Conservation (phyloP, 1,140 invertebrate genomes). For the Oncopeltus fasciatus region DNA sequence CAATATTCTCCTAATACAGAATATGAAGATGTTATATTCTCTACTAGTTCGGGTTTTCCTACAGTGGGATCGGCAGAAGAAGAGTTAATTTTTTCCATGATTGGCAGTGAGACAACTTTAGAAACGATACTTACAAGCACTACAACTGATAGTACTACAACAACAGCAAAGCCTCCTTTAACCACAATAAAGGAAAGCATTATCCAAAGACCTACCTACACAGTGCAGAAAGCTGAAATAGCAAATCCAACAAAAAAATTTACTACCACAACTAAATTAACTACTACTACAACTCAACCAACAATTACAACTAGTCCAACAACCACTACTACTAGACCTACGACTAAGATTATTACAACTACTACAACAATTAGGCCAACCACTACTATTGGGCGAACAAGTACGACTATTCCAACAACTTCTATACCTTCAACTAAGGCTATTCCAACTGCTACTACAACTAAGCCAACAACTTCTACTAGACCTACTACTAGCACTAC, state of each 20-base stretch:
- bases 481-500: conserved; percentile 14
- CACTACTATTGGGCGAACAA: conserved; percentile 9
- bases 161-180: neutral
- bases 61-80: too few relatives aligned
- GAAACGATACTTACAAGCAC: conserved; percentile 5
- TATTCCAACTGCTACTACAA: conserved; percentile 10
- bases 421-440: conserved; percentile 7
- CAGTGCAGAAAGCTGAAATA: neutral
- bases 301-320: conserved; percentile 4
- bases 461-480: conserved; percentile 4
- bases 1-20: conserved; percentile 7
- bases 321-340: conserved; percentile 11
- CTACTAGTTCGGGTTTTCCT: too few relatives aligned
- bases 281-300: conserved; percentile 11
- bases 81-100: neutral
- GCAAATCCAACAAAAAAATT: neutral
- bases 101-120: neutral
- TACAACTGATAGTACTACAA: neutral
- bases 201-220: too few relatives aligned
- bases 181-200: conserved; percentile 5
- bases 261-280: conserved; percentile 7
- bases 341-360: conserved; percentile 5
- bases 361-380: conserved; percentile 2
- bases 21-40: too few relatives aligned
- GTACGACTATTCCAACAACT: conserved; percentile 10